These are phyloP conservation scores for Synergus laeviventris DNA, from an alignment of 2,888 invertebrate species.

Conservation along the genomic window DNA sequence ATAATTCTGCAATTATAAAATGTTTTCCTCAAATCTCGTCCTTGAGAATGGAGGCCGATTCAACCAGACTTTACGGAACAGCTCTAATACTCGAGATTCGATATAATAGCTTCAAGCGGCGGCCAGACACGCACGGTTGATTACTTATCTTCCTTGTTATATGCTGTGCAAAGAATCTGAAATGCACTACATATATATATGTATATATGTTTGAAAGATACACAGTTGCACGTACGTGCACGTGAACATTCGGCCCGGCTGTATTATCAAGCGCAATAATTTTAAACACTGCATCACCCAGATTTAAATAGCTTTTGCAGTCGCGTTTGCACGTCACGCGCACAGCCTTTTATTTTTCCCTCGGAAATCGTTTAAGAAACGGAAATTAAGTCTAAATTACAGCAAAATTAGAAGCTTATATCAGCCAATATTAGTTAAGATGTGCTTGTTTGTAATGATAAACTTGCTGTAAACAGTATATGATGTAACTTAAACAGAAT, in stretches of 20 bases:
- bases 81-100: conserved; percentile 30
- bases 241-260: conserved; percentile 12
- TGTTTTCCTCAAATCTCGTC: conserved; percentile 24
- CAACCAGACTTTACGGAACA: conserved; percentile 6
- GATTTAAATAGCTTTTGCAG: not conserved
- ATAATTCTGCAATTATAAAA: not conserved
- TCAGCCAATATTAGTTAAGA: not conserved
- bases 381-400: not conserved
- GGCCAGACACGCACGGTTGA: conserved; percentile 30
- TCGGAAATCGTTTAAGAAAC: not conserved
- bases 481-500: not conserved
- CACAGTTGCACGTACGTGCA: conserved; percentile 7
- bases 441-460: not conserved
- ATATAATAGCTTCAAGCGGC: conserved; percentile 26
- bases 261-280: conserved; percentile 26
- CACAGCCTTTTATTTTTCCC: not conserved
- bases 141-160: conserved; percentile 39
- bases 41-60: conserved; percentile 35
- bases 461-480: not conserved
- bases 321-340: not conserved
- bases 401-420: not conserved
- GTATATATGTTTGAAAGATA: conserved; percentile 2
- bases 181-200: conserved; percentile 36
- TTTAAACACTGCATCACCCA: conserved; percentile 2
- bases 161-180: conserved; percentile 35